Evolutionary conservation across 2,888 invertebrate species (phyloP).

Genomic region (Mythimna albipuncta): DNA sequence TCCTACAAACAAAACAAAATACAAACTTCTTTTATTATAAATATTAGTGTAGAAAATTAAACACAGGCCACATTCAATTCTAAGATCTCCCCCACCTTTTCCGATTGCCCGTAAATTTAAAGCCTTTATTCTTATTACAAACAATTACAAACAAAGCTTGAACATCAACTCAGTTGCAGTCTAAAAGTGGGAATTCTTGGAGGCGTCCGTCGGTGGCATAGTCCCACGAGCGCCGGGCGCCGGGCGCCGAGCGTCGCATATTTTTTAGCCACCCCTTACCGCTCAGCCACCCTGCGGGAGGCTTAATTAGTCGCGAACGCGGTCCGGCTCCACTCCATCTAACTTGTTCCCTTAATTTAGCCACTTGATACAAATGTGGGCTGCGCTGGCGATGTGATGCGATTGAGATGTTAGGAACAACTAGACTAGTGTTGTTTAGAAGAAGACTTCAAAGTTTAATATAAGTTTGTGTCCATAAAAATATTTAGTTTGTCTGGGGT

Average conservation of each 20-base stretch:
- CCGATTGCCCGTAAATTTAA: not conserved
- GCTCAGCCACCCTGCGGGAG: constrained; percentile 71
- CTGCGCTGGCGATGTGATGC: constrained; percentile 61
- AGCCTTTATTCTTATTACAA: constrained; percentile 7
- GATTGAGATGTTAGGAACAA: constrained; percentile 52
- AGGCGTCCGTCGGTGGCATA: constrained; percentile 73
- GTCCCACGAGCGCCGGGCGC: constrained; percentile 77
- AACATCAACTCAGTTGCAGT: constrained; percentile 58
- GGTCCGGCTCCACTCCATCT: constrained; percentile 88
- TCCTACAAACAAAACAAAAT: too few species aligned
- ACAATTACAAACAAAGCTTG: constrained; percentile 48
- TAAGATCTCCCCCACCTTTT: not conserved
- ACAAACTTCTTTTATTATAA: too few species aligned
- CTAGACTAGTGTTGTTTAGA: constrained; percentile 5
- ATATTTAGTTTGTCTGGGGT: too few species aligned
- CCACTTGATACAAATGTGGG: constrained; percentile 89
- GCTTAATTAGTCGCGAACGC: constrained; percentile 90
- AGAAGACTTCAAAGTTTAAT: too few species aligned
- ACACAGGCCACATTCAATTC: not conserved
- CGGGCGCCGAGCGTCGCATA: constrained; percentile 70
- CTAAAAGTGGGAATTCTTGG: constrained; percentile 76
- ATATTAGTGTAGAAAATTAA: too few species aligned
- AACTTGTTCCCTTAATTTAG: constrained; percentile 90
- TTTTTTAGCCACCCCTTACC: constrained; percentile 79
- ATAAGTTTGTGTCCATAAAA: too few species aligned